Base-by-base conservation (phyloP, 2,113 vertebrate genomes). In the Marmota monax region DNA sequence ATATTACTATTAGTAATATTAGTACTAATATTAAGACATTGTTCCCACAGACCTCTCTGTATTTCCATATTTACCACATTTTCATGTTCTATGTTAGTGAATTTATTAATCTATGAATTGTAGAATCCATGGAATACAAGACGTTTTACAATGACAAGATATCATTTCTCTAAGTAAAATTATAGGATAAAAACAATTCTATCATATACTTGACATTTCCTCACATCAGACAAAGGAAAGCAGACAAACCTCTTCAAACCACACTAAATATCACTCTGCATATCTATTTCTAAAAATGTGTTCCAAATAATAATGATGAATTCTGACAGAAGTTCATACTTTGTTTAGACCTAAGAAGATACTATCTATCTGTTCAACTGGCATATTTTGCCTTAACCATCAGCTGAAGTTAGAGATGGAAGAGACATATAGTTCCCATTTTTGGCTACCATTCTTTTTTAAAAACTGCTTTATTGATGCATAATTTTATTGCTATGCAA, bases 351-450 rank as follows among this genome's bases (percentile, higher is more conserved):
- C 20, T 51, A 92, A 82, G 32, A 92, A 82, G 32, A 84, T 92
- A 67, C 45, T 65, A 25, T 63, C 14, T 8, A 25, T 63, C 14
- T 8, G 84, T 90, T 87, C 2, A 53, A 90, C 0, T 48, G 37
- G 45, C 13, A 32, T 32, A 69, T 83, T 84, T 53, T 96, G 73
- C 25, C 34, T 92, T 95, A 89, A 65, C 87, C 79, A 91, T 77
- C 39, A 94, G 11, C 2, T 82, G 34, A 61, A 90, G 29, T 79
- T 89, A 92, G 56, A 84, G 76, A 65, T 32, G 37, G 39, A 88
- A 96, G 84, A 58, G 17, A 92, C 22, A 92, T 2, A 39, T 4
- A 79, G 5, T 94, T 10, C 22, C 29, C 29, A 29, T 82, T 73
- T 80, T 77, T 45, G 88, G 37, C 2, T 69, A 53, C 53, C 27